Conservation (phyloP, 2,888 invertebrate genomes). For the Andrena hattorfiana region DNA sequence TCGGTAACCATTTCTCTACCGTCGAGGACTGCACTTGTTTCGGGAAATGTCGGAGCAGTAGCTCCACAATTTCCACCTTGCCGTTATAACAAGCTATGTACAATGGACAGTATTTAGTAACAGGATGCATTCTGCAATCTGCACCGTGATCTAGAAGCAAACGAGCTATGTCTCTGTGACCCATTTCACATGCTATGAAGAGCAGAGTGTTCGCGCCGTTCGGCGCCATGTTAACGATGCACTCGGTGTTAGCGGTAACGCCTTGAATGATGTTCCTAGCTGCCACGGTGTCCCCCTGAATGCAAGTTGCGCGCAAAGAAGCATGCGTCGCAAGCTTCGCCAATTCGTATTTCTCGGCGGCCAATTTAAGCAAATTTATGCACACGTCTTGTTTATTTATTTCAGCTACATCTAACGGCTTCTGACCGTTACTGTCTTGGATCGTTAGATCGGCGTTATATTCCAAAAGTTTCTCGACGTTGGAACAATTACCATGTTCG, state of each 20-base stretch:
- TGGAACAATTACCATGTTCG: constrained; percentile 91
- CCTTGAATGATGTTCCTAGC: constrained; percentile 89
- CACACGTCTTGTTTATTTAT: constrained; percentile 89
- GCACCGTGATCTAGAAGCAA: constrained; percentile 93
- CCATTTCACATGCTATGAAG: constrained; percentile 95
- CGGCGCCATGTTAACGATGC: constrained; percentile 94
- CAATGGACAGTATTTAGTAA: constrained; percentile 96
- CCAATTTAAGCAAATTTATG: constrained; percentile 88
- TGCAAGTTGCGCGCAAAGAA: constrained; percentile 91
- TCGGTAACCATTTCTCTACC: constrained; percentile 96
- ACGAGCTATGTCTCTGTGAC: constrained; percentile 91
- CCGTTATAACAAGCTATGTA: constrained; percentile 96
- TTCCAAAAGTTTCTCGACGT: constrained; percentile 89
- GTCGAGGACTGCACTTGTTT: constrained; percentile 94
- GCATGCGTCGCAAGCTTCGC: constrained; percentile 91
- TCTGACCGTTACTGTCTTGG: constrained; percentile 89
- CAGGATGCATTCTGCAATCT: constrained; percentile 95
- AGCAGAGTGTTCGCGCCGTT: constrained; percentile 95
- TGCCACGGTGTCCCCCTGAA: constrained; percentile 89
- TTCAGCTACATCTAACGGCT: constrained; percentile 90
- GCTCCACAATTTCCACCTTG: constrained; percentile 90
- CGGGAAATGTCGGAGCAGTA: constrained; percentile 93
- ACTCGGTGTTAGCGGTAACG: constrained; percentile 89
- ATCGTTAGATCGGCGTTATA: constrained; percentile 89
- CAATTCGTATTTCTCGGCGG: constrained; percentile 90